phyloP scores from a whole-genome alignment of 2,797 vertebrate genomes.

The Premnoplex brunnescens region DNA sequence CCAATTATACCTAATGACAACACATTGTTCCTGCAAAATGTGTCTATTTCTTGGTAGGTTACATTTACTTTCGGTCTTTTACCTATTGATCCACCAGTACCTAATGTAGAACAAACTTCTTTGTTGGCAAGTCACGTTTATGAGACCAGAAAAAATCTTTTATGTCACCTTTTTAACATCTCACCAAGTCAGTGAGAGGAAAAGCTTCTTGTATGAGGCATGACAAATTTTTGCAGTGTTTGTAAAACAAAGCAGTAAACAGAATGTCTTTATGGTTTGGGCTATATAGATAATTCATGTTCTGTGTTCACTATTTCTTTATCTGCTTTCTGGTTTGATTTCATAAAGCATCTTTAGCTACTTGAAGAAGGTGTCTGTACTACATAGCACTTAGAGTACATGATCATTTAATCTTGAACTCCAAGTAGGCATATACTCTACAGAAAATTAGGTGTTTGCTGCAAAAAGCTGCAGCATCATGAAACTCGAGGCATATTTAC shows the following conservation, averaged over 20 bases:
- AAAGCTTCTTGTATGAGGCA: not conserved
- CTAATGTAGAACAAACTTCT: not conserved
- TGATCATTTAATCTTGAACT: not conserved
- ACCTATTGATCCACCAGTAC: not conserved
- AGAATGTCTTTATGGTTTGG: not conserved
- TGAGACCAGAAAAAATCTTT: not conserved
- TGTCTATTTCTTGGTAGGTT: not conserved
- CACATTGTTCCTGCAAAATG: constrained; percentile 25
- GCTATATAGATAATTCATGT: not conserved
- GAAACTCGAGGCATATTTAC: not conserved
- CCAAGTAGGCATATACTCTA: not conserved
- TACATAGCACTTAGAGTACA: not conserved
- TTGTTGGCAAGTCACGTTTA: not conserved
- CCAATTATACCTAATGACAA: constrained; percentile 58
- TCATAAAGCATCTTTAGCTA: not conserved
- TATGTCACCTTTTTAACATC: not conserved
- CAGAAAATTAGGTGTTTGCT: not conserved
- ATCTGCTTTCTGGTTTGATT: not conserved
- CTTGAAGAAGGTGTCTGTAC: not conserved
- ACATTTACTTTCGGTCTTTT: constrained; percentile 6
- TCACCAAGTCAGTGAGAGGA: not conserved
- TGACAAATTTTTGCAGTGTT: not conserved
- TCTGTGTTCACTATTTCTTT: not conserved
- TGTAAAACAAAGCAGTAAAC: not conserved
- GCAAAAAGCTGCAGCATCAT: not conserved